Percentiles rank a stretch among this genome's conserved stretches.
Evolutionary conservation across 2,797 vertebrate species (phyloP).

Genomic region (Melanotaenia parkinsoni): DNA sequence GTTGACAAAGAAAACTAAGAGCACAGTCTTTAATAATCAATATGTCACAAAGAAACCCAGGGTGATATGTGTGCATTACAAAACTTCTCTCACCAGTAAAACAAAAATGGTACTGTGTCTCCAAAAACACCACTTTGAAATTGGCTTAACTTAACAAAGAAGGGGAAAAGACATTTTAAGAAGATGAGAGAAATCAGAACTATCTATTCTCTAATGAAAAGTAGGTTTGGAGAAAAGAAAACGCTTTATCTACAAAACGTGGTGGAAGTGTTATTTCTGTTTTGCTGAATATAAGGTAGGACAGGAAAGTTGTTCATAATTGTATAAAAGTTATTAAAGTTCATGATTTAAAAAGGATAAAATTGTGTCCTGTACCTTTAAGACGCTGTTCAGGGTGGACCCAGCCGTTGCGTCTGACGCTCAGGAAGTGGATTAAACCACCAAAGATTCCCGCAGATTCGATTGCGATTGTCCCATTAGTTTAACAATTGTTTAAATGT

Average conservation of each 20-base stretch:
- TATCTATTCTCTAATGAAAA: neutral
- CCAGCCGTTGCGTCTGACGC: slow-evolving; percentile 66
- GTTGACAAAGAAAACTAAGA: neutral
- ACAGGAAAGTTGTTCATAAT: neutral
- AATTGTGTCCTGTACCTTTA: slow-evolving; percentile 75
- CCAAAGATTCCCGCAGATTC: slow-evolving; percentile 73
- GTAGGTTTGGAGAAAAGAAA: neutral
- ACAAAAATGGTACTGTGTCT: too few relatives aligned
- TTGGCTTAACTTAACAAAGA: too few relatives aligned
- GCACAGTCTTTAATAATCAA: neutral
- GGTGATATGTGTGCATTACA: neutral
- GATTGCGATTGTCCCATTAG: slow-evolving; percentile 35
- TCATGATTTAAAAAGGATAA: neutral
- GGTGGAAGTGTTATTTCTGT: neutral
- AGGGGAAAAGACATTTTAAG: too few relatives aligned
- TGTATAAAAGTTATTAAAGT: neutral
- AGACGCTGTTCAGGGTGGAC: slow-evolving; percentile 67
- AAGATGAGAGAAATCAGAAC: neutral
- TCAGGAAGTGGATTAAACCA: slow-evolving; percentile 81
- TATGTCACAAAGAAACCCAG: neutral
- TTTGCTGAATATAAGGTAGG: neutral
- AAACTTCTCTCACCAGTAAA: neutral
- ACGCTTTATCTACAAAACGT: neutral
- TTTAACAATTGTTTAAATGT: slow-evolving; percentile 17
- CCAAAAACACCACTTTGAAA: too few relatives aligned